Evolutionary conservation across 2,888 invertebrate genomes (phyloP).

Genomic region (Elysia crispata): DNA sequence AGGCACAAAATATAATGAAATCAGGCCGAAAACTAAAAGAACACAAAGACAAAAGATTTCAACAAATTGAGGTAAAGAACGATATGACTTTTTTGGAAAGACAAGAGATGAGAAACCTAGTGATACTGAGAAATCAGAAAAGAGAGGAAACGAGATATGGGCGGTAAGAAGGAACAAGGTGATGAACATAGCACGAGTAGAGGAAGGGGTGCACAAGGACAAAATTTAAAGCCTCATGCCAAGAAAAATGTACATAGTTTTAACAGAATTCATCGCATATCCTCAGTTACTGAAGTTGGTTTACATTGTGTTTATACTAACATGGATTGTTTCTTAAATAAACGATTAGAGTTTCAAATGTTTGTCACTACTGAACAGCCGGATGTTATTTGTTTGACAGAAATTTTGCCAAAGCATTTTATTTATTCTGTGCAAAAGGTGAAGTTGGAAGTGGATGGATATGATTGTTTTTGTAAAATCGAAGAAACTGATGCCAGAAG

Average conservation of each 20-base stretch:
- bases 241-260: constrained; percentile 12
- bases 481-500: too few relatives aligned
- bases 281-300: neutral
- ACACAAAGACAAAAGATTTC: constrained; percentile 10
- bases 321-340: neutral
- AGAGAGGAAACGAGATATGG: constrained; percentile 5
- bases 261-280: neutral
- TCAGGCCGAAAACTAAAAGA: neutral
- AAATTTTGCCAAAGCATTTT: neutral
- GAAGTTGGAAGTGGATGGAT: neutral
- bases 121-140: neutral
- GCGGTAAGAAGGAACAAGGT: neutral
- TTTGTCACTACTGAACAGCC: neutral
- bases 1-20: neutral
- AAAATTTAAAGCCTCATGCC: neutral
- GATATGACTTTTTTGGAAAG: constrained; percentile 5
- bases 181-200: constrained; percentile 11
- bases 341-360: neutral
- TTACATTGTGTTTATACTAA: constrained; percentile 5
- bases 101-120: neutral
- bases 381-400: neutral
- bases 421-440: neutral
- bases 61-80: neutral
- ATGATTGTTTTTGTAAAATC: too few relatives aligned
- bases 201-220: constrained; percentile 4